Base-by-base conservation (phyloP, 2,888 invertebrate genomes). In the Catocala sponsa region DNA sequence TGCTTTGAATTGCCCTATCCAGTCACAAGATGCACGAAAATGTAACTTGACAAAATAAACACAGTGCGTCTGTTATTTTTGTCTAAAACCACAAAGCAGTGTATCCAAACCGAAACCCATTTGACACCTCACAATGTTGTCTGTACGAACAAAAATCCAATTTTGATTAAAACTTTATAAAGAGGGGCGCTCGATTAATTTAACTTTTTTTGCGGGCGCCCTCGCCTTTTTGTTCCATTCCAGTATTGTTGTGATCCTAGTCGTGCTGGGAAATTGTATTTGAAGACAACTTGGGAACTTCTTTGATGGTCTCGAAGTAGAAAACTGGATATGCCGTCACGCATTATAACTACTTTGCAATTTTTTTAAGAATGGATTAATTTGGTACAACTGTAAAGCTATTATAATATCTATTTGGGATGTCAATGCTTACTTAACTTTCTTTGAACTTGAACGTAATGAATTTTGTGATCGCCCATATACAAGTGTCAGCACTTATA, bases 91-190 rank as follows among this genome's bases (percentile, higher is more conserved):
- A 59, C 54, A 53, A 44, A 55, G 58, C 55, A 52, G 52, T 52
- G 47, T 59, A 63, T 66, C 66, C 49, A 68, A 64, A 69, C 57
- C 52, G 65, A 60, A 68, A 64, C 62, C 72, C 65, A 70, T 67
- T 76, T 68, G 72, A 76, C 78, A 74, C 76, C 65, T 66, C 69
- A 54, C 73, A 71, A 69, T 74, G 67, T 72, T 68, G 66, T 57
- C 62, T 72, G 70, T 70, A 60, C 71, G 69, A 67, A 79, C 75
- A 73, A 78, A 83, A 82, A 76, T 80, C 68, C 79, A 85, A 81
- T 86, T 85, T 86, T 84, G 84, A 86, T 86, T 82, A 86, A 87
- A 87, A 86, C 82, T 88, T 85, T 76, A 73, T 76, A 80, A 81
- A 74, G 78, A 77, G 75, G 79, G 74, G 73, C 67, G 64, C 70